These are phyloP conservation scores for Aphelocoma coerulescens DNA, from an alignment of 2,113 vertebrate genomes.

Conservation along the genomic window DNA sequence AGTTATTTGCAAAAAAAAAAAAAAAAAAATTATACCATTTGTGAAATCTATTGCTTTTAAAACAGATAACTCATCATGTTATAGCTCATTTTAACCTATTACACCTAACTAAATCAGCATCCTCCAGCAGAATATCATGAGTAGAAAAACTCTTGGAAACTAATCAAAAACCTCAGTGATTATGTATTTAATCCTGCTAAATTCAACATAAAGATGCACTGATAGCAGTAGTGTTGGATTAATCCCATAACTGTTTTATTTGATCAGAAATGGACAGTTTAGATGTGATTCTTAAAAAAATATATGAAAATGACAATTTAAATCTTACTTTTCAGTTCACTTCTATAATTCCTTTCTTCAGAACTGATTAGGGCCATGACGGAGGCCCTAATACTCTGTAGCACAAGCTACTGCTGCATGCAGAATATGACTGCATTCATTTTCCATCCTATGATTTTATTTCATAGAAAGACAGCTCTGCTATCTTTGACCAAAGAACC, in stretches of 20 bases:
- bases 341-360: not conserved
- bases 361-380: not conserved
- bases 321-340: not conserved
- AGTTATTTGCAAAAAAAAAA: not conserved
- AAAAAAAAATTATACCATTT: not conserved
- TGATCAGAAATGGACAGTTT: not conserved
- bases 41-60: not conserved
- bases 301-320: fast-evolving
- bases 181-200: not conserved
- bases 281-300: not conserved
- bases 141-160: not conserved
- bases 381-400: not conserved
- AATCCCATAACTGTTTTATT: not conserved
- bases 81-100: not conserved
- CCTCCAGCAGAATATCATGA: not conserved
- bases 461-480: not conserved
- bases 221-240: not conserved
- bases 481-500: not conserved
- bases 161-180: not conserved
- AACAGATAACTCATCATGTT: not conserved
- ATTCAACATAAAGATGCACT: not conserved
- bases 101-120: not conserved
- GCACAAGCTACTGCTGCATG: not conserved
- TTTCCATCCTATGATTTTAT: not conserved
- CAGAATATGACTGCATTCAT: not conserved